Conservation (phyloP, 2,113 vertebrate genomes). For the Emydocephalus ijimae region DNA sequence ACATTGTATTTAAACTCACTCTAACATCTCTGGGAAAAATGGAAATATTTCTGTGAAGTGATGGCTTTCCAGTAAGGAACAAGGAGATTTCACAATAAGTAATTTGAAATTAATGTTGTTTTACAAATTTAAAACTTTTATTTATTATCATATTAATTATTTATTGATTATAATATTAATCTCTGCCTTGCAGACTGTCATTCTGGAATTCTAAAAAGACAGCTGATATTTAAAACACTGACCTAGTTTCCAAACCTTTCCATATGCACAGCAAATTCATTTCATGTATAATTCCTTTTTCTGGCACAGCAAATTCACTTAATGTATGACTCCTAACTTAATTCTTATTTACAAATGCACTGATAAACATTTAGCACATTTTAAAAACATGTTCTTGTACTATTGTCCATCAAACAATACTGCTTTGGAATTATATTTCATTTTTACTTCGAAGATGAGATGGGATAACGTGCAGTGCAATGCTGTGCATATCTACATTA, state of each 20-base stretch:
- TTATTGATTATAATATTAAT: slow-evolving; percentile 75
- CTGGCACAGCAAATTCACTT: neutral
- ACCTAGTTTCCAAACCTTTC: slow-evolving; percentile 65
- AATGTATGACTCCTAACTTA: slow-evolving; percentile 5
- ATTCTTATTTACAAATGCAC: slow-evolving; percentile 5
- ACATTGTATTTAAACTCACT: neutral
- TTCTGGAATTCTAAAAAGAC: slow-evolving; percentile 79
- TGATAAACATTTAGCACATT: neutral
- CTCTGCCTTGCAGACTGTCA: slow-evolving; percentile 75
- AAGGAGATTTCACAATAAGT: slow-evolving; percentile 36
- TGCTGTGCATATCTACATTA: neutral
- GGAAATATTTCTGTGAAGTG: slow-evolving; percentile 11
- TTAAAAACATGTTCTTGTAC: neutral
- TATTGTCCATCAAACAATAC: neutral
- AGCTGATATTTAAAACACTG: slow-evolving; percentile 70
- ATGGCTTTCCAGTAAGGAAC: slow-evolving; percentile 40
- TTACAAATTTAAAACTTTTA: slow-evolving; percentile 32
- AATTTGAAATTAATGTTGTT: slow-evolving; percentile 22
- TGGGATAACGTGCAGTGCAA: neutral
- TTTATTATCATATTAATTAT: slow-evolving; percentile 7
- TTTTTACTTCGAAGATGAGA: neutral
- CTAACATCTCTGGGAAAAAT: neutral
- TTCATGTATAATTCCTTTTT: too few relatives aligned
- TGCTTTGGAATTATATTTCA: neutral
- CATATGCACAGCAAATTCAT: slow-evolving; percentile 26